These are phyloP conservation scores for Oryzias celebensis DNA, from an alignment of 2,113 vertebrate genomes.

Conservation along the genomic window DNA sequence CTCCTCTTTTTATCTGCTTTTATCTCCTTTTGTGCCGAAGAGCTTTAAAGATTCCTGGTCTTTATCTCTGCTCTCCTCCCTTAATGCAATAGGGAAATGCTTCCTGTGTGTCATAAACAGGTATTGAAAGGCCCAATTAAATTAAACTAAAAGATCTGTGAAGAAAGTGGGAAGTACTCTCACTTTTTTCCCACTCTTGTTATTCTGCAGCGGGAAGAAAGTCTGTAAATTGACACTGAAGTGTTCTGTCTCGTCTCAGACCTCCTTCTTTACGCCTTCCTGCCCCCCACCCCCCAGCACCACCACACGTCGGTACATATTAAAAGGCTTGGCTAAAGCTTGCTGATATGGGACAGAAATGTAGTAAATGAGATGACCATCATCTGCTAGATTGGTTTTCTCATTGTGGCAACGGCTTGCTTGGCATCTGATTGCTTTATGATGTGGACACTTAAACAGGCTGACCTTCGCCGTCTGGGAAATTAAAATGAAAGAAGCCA, in stretches of 20 bases:
- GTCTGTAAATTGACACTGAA: slow-evolving; percentile 81
- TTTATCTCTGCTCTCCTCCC: slow-evolving; percentile 66
- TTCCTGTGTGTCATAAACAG: slow-evolving; percentile 80
- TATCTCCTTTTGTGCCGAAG: slow-evolving; percentile 70
- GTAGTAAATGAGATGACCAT: slow-evolving; percentile 75
- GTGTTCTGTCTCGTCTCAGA: slow-evolving; percentile 70
- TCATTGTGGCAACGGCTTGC: slow-evolving; percentile 79
- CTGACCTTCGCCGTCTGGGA: slow-evolving; percentile 58
- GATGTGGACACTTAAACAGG: slow-evolving; percentile 60
- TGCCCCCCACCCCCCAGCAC: neutral
- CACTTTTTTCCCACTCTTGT: slow-evolving; percentile 66
- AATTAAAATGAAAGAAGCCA: too few species aligned
- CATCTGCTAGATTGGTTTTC: slow-evolving; percentile 69
- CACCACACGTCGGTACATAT: slow-evolving; percentile 60
- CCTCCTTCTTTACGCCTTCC: slow-evolving; percentile 4
- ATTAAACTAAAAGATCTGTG: slow-evolving; percentile 80
- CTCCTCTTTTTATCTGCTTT: slow-evolving; percentile 74
- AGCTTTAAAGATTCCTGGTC: slow-evolving; percentile 71
- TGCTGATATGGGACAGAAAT: slow-evolving; percentile 74
- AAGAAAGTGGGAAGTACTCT: slow-evolving; percentile 77
- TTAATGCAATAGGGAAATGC: slow-evolving; percentile 76
- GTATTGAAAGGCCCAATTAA: slow-evolving; percentile 81
- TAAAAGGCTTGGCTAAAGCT: slow-evolving; percentile 72
- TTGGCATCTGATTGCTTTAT: slow-evolving; percentile 79
- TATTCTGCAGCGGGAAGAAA: slow-evolving; percentile 46